Evolutionary conservation across 1,140 invertebrate species (phyloP), one percentile per base, ranked within the genome.

Genomic region (Zaprionus camerounensis): DNA sequence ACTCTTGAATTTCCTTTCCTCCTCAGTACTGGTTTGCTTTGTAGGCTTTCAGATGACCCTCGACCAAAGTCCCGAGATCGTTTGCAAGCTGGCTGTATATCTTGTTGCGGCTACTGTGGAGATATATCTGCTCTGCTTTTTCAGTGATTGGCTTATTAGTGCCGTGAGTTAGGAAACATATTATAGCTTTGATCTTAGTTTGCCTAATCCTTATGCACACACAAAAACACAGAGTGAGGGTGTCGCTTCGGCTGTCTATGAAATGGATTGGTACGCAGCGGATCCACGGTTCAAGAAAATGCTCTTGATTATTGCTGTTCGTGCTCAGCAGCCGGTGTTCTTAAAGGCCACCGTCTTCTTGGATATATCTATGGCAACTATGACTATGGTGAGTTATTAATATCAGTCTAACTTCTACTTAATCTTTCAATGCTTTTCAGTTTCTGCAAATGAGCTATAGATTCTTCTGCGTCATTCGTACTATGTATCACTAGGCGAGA

Each of bases 41-140:
- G 64, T 87, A 31, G 85, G 91, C 9, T 91, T 92, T 59, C 82
- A 79, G 34, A 79, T 92, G 65, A 79, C 88, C 15, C 62, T 87
- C 4, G 81, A 67, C 1, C 38, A 80, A 0, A 75, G 68, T 38
- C 61, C 65, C 0, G 77, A 80, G 7, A 17, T 65, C 0, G 13
- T 61, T 0, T 49, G 57, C 4, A 91, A 91, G 51, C 38, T 90
- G 31, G n/a, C 34, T 0, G 12, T 90, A 0, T 71, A 84, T 9
- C 11, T 91, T 12, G 44, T 85, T 0, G 71, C 87, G 4, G 62
- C 62, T 5, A 65, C 31, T 2, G 20, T 55, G 20, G 62, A 65
- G 1, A 65, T 55, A 5, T 65, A 65, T 55, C 20, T 65, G 31
- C 62, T 65, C 9, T 65, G 62, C n/a, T 65, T 53, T 22, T 66